Conservation (phyloP, 2,888 invertebrate species). For the Bellardia pandia region DNA sequence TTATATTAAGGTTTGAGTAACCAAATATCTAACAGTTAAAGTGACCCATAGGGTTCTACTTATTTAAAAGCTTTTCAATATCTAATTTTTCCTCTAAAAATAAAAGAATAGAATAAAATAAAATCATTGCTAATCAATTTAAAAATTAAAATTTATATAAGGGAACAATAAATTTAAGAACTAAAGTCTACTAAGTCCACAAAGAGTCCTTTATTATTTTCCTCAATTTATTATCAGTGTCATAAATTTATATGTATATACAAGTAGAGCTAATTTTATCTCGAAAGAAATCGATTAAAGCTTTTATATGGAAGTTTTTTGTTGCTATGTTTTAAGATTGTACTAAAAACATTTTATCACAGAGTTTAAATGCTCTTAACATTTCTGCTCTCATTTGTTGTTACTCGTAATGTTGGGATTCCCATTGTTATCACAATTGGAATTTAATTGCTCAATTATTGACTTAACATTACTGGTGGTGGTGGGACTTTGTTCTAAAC, state of each 20-base stretch:
- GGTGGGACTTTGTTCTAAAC: conserved; percentile 65
- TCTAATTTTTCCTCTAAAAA: no score
- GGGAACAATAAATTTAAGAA: background rate
- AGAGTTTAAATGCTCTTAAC: conserved; percentile 34
- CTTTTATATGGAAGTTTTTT: conserved; percentile 24
- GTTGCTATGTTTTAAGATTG: background rate
- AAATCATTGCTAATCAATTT: no score
- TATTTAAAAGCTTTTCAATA: background rate
- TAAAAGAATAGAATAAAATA: no score
- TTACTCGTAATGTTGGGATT: conserved; percentile 49
- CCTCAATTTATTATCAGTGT: background rate
- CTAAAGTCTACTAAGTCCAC: no score
- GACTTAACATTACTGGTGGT: conserved; percentile 77
- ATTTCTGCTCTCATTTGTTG: conserved; percentile 30
- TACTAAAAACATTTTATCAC: conserved; percentile 38
- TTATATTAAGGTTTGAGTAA: background rate
- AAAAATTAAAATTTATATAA: no score
- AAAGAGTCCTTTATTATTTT: background rate
- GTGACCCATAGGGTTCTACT: background rate
- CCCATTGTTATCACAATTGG: conserved; percentile 76
- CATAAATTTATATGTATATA: no score
- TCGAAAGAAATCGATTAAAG: conserved; percentile 21
- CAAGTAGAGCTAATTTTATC: background rate
- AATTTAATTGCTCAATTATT: conserved; percentile 79
- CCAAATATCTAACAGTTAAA: background rate